Evolutionary conservation across 2,888 invertebrate genomes (phyloP).

Genomic region (Caenorhabditis imperialis): DNA sequence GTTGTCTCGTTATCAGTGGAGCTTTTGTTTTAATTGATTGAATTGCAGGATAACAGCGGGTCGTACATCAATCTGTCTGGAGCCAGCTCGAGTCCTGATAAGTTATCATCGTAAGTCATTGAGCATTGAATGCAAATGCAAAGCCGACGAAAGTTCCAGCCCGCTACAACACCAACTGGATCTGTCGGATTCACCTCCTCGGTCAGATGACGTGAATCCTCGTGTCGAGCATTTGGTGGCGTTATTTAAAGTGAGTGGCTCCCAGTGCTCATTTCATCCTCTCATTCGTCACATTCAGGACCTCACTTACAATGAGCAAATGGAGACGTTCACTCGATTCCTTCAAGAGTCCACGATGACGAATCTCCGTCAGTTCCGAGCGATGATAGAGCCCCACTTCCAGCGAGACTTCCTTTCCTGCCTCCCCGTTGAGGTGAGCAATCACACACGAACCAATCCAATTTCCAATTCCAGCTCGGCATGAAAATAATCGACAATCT

Average conservation of each 20-base stretch:
- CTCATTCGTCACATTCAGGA: slow-evolving; percentile 29
- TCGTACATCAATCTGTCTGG: slow-evolving; percentile 40
- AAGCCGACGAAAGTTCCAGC: slow-evolving; percentile 8
- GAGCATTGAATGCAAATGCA: background rate
- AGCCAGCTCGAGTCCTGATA: slow-evolving; percentile 32
- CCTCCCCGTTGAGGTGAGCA: slow-evolving; percentile 88
- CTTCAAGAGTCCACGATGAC: slow-evolving; percentile 28
- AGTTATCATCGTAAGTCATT: slow-evolving; percentile 34
- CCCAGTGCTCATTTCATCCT: background rate
- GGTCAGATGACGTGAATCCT: slow-evolving; percentile 24
- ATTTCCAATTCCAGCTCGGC: no score
- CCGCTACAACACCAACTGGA: slow-evolving; percentile 40
- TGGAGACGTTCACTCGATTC: slow-evolving; percentile 30
- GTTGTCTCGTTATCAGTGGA: slow-evolving; percentile 2
- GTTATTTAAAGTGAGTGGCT: slow-evolving; percentile 40
- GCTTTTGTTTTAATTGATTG: no score
- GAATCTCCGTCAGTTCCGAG: slow-evolving; percentile 85
- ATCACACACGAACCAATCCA: no score
- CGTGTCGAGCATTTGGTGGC: slow-evolving; percentile 31
- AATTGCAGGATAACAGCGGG: slow-evolving; percentile 15
- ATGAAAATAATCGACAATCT: slow-evolving; percentile 87
- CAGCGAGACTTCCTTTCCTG: slow-evolving; percentile 97
- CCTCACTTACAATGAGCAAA: slow-evolving; percentile 23
- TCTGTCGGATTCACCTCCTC: slow-evolving; percentile 35
- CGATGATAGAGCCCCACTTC: slow-evolving; percentile 96